phyloP scores from a whole-genome alignment of 92 coral and sea anemone genomes.

The Ricordea florida region DNA sequence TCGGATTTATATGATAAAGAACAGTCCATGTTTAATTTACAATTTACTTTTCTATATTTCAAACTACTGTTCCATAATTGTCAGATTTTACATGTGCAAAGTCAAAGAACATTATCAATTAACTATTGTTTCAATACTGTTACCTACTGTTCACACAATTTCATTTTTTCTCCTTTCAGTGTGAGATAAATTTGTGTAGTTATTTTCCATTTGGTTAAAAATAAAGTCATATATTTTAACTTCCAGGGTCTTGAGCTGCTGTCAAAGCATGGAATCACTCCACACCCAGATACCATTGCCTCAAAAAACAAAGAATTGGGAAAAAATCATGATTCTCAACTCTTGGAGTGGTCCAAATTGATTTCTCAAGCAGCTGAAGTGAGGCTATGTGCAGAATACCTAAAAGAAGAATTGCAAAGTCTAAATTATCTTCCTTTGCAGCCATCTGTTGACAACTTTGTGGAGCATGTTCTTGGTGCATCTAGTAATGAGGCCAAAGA shows the following conservation, averaged over 20 bases:
- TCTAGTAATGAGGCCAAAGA: constrained; percentile 11
- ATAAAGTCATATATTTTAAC: background rate
- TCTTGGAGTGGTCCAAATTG: constrained; percentile 11
- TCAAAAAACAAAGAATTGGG: constrained; percentile 24
- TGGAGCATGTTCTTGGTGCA: constrained; percentile 17
- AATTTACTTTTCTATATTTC: background rate
- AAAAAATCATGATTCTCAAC: constrained; percentile 25
- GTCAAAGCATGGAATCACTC: constrained; percentile 26
- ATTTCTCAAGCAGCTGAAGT: constrained; percentile 21
- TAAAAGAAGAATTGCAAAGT: constrained; percentile 15
- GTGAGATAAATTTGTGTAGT: constrained; percentile 10
- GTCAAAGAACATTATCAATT: constrained; percentile 3
- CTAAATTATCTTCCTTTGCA: constrained; percentile 29
- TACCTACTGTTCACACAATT: constrained; percentile 1
- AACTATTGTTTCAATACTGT: constrained; percentile 5
- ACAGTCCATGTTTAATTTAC: constrained; percentile 9
- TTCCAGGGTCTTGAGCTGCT: constrained; percentile 28
- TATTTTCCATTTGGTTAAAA: background rate
- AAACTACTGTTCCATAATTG: constrained; percentile 3
- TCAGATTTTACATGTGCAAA: constrained; percentile 16
- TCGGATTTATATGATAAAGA: constrained; percentile 10
- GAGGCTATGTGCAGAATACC: constrained; percentile 14
- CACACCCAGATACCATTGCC: constrained; percentile 27
- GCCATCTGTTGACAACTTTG: constrained; percentile 16
- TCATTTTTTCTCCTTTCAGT: background rate